phyloP scores from a whole-genome alignment of 2,113 vertebrate species.

The Geococcyx californianus region DNA sequence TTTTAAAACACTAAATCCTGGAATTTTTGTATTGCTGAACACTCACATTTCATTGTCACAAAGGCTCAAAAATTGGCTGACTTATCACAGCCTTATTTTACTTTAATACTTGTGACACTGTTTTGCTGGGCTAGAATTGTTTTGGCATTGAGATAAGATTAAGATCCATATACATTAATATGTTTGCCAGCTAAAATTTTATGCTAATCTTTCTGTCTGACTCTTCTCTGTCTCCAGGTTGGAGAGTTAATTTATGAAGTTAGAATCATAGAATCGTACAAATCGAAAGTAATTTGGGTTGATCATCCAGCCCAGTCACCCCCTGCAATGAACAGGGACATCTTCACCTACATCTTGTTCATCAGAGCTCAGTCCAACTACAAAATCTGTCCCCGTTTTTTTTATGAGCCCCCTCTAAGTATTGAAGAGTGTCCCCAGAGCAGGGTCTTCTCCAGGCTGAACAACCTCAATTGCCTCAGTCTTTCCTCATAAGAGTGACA shows the following conservation, averaged over 20 bases:
- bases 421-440: fast-evolving
- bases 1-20: neutral
- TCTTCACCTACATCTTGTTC: neutral
- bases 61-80: neutral
- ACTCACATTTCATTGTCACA: neutral
- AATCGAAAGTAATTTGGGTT: neutral
- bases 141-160: neutral
- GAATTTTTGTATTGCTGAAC: neutral
- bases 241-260: neutral
- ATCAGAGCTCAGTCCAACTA: fast-evolving
- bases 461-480: neutral
- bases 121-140: neutral
- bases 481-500: neutral
- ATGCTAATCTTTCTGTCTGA: neutral
- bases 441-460: neutral
- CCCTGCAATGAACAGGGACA: neutral
- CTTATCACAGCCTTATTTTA: neutral
- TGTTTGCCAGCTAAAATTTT: neutral
- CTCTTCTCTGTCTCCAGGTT: neutral
- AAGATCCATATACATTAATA: neutral
- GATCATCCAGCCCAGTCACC: neutral
- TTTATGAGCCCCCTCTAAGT: neutral
- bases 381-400: neutral
- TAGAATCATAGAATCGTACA: neutral
- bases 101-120: neutral